Evolutionary conservation across 2,797 vertebrate genomes (phyloP).

Genomic region (Monodelphis domestica): DNA sequence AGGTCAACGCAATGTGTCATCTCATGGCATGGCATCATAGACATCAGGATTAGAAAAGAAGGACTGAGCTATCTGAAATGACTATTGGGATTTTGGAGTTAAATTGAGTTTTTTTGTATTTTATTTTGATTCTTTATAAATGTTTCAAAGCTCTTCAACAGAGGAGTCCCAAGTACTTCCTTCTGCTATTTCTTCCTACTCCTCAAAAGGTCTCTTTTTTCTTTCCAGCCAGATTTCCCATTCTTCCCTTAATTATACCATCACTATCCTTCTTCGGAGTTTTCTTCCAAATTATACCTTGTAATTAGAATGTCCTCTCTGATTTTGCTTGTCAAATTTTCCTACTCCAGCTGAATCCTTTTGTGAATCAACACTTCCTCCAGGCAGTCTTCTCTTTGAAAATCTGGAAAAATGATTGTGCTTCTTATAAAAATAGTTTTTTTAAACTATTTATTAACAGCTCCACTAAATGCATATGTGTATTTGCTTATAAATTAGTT

Average conservation of each 20-base stretch:
- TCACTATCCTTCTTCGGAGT: constrained; percentile 35
- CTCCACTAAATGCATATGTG: background rate
- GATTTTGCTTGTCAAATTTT: background rate
- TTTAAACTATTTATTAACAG: background rate
- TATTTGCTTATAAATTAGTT: background rate
- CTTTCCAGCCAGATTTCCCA: background rate
- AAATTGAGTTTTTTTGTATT: constrained; percentile 44
- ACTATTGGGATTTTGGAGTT: constrained; percentile 28
- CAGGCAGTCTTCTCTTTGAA: constrained; percentile 7
- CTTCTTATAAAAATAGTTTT: background rate
- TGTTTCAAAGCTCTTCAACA: constrained; percentile 56
- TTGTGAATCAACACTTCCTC: constrained; percentile 19
- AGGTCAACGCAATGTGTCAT: background rate
- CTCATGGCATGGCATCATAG: constrained; percentile 34
- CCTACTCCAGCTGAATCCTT: constrained; percentile 27
- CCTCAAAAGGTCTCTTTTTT: constrained; percentile 37
- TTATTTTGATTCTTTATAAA: constrained; percentile 49
- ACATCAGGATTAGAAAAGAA: constrained; percentile 1
- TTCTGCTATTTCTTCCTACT: constrained; percentile 44
- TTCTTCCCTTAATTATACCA: background rate
- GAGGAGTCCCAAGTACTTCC: constrained; percentile 13
- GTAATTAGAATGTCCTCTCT: constrained; percentile 30
- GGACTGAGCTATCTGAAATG: background rate
- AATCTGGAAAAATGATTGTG: constrained; percentile 21
- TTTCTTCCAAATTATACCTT: constrained; percentile 31